phyloP scores from a whole-genome alignment of 2,888 invertebrate genomes.

The Tetanocera ferruginea region DNA sequence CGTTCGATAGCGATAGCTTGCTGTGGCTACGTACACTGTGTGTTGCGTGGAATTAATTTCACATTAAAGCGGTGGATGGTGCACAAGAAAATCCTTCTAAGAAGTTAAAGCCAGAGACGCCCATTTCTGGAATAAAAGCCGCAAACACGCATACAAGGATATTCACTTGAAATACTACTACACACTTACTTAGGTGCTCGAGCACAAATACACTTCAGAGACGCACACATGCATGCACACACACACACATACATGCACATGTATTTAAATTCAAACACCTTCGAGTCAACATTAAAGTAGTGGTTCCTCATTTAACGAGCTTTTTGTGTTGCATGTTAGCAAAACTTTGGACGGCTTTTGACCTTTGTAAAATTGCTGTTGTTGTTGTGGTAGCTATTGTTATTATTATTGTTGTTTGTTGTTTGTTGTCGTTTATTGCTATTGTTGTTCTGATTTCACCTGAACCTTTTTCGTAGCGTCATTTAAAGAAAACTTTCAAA shows the following conservation, averaged over 20 bases:
- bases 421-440: not conserved
- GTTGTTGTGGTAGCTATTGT: not conserved
- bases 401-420: not conserved
- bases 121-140: not conserved
- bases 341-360: conserved; percentile 26
- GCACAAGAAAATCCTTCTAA: conserved; percentile 1
- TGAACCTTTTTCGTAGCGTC: not conserved
- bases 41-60: conserved; percentile 35
- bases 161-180: not conserved
- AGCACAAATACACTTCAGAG: conserved; percentile 30
- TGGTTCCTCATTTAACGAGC: not conserved
- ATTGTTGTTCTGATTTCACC: not conserved
- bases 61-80: conserved; percentile 14
- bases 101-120: not conserved
- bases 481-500: conserved; percentile 10
- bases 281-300: conserved; percentile 8
- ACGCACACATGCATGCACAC: not conserved
- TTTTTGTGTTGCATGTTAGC: not conserved
- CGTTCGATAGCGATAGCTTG: not conserved
- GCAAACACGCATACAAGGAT: conserved; percentile 7
- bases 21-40: not conserved
- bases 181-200: conserved; percentile 8
- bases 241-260: not conserved
- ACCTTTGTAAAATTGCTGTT: conserved; percentile 17
- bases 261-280: not conserved